A percentile compares a stretch with the other conserved stretches of the same genome.
Conservation (phyloP, 1,140 invertebrate genomes). For the Idris sp. region DNA sequence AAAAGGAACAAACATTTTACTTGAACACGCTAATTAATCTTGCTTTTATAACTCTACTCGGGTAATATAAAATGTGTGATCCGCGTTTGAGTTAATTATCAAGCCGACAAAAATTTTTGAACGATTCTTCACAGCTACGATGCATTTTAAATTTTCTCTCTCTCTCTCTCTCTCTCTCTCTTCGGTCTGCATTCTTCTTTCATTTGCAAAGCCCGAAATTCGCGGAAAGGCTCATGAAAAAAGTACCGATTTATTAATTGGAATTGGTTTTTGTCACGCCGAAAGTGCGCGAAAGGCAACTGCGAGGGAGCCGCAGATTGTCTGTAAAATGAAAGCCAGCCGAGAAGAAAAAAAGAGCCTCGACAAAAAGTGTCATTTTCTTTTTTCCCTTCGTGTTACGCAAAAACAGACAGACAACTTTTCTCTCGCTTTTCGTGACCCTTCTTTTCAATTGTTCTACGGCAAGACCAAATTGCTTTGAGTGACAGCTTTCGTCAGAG, state of each 20-base stretch:
- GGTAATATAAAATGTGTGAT: conserved; percentile 10
- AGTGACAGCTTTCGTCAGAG: conserved; percentile 4
- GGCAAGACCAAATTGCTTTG: conserved; percentile 3
- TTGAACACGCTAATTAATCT: conserved; percentile 29
- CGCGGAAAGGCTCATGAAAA: neutral
- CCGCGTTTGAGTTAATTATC: conserved; percentile 34
- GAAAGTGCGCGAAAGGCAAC: conserved; percentile 25
- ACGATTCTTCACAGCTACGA: conserved; percentile 15
- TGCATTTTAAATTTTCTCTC: neutral
- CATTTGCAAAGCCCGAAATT: too few relatives aligned
- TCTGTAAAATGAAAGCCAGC: conserved; percentile 37
- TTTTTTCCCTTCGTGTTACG: conserved; percentile 32
- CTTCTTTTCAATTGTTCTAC: conserved; percentile 8
- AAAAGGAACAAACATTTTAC: too few relatives aligned
- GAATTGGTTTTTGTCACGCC: conserved; percentile 28
- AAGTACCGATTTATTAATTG: conserved; percentile 36
- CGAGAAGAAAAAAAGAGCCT: conserved; percentile 43
- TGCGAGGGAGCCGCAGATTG: conserved; percentile 24
- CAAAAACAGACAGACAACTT: conserved; percentile 24
- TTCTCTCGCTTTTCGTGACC: conserved; percentile 9
- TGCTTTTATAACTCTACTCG: conserved; percentile 31
- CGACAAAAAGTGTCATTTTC: conserved; percentile 57
- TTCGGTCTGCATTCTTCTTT: neutral
- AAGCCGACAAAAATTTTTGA: conserved; percentile 16
- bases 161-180: neutral